phyloP scores from a whole-genome alignment of 2,888 invertebrate genomes.

The Eueremaeus valkanovi region DNA sequence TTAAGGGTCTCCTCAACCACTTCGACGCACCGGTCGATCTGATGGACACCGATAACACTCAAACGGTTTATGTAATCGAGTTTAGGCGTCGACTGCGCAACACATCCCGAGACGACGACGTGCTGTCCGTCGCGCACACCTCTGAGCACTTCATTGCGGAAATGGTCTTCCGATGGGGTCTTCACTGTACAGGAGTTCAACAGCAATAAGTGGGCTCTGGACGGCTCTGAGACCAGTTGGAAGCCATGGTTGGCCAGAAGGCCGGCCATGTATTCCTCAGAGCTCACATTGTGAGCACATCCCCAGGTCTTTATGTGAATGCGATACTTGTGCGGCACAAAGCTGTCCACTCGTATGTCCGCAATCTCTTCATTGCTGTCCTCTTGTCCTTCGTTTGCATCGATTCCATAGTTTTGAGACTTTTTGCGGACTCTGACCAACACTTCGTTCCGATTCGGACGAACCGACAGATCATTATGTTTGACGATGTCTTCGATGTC shows the following conservation, averaged over 20 bases:
- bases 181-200: slow-evolving; percentile 98
- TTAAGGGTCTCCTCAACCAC: slow-evolving; percentile 96
- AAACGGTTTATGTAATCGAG: slow-evolving; percentile 63
- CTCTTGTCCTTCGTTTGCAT: not conserved
- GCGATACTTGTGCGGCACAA: slow-evolving; percentile 28
- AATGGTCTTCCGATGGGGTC: slow-evolving; percentile 92
- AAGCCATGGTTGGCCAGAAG: slow-evolving; percentile 84
- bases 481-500: slow-evolving; percentile 11
- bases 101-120: slow-evolving; percentile 95
- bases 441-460: not conserved
- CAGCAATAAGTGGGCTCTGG: slow-evolving; percentile 83
- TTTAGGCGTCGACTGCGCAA: slow-evolving; percentile 74
- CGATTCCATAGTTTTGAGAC: not conserved
- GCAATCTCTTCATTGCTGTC: not conserved
- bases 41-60: slow-evolving; percentile 95
- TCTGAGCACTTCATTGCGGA: slow-evolving; percentile 72
- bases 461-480: not conserved
- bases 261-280: slow-evolving; percentile 98
- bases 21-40: slow-evolving; percentile 94
- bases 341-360: not conserved
- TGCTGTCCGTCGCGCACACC: slow-evolving; percentile 70
- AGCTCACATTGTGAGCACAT: slow-evolving; percentile 95
- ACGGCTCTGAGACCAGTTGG: slow-evolving; percentile 72
- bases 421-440: not conserved
- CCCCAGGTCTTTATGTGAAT: slow-evolving; percentile 93